These are phyloP conservation scores for Spisula solida DNA, from an alignment of 2,888 invertebrate genomes.

Conservation along the genomic window DNA sequence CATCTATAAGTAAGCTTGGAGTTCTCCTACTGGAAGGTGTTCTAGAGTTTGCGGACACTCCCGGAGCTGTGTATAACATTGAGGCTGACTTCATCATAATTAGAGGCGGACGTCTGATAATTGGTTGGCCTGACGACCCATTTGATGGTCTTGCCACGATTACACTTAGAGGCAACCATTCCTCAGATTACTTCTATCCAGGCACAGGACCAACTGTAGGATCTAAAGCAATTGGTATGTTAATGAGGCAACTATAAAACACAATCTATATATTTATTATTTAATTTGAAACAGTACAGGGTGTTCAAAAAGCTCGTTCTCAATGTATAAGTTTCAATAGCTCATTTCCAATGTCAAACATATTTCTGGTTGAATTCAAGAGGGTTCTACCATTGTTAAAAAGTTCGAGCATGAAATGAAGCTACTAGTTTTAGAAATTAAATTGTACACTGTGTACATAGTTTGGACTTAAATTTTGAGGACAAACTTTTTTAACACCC, in stretches of 20 bases:
- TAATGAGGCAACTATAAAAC: background rate
- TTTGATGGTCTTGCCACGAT: slow-evolving; percentile 72
- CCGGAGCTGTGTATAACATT: slow-evolving; percentile 68
- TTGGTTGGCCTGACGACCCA: slow-evolving; percentile 74
- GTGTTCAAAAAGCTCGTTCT: no score
- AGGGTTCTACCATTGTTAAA: no score
- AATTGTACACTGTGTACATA: no score
- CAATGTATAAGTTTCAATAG: no score
- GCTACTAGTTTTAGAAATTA: no score
- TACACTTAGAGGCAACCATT: slow-evolving; percentile 70
- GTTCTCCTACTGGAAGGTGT: slow-evolving; percentile 74
- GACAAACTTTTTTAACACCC: no score
- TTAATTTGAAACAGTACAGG: no score
- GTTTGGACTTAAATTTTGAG: no score
- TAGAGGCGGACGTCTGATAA: slow-evolving; percentile 75
- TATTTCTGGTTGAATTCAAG: no score
- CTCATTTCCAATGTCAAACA: no score
- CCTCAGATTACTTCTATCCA: slow-evolving; percentile 58
- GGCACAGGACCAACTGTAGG: slow-evolving; percentile 72
- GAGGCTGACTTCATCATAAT: slow-evolving; percentile 75
- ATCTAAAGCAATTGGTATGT: slow-evolving; percentile 77
- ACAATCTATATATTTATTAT: no score
- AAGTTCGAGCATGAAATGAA: no score
- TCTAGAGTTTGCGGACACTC: slow-evolving; percentile 70
- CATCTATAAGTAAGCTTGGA: slow-evolving; percentile 65